Percentiles rank a stretch among this genome's conserved stretches.
These are phyloP conservation scores for Aplysia californica DNA, from an alignment of 1,140 invertebrate species.

Conservation along the genomic window DNA sequence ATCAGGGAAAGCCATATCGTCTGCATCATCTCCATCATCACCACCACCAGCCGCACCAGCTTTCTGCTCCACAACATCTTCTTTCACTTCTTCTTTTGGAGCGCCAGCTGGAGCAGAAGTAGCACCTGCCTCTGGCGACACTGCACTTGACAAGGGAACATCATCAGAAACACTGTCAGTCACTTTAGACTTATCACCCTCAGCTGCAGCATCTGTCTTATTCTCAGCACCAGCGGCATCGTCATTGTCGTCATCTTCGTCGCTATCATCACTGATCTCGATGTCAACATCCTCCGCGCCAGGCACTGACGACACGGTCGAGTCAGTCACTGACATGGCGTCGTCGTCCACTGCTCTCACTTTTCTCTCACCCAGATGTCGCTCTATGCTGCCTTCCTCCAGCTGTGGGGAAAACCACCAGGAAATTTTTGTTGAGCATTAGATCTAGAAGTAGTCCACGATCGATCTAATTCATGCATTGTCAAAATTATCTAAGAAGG, in stretches of 20 bases:
- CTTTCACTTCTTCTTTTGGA: neutral
- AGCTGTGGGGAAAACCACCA: slow-evolving; percentile 53
- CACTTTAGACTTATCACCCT: no score
- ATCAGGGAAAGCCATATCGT: slow-evolving; percentile 70
- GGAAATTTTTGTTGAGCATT: no score
- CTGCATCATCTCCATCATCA: slow-evolving; percentile 34
- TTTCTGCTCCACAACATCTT: slow-evolving; percentile 15
- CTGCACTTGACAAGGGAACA: no score
- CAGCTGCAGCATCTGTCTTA: no score
- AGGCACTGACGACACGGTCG: slow-evolving; percentile 44
- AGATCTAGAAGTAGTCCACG: no score
- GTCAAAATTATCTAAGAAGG: no score
- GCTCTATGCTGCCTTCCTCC: slow-evolving; percentile 62
- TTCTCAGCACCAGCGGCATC: no score
- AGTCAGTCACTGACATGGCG: slow-evolving; percentile 45
- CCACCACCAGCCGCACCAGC: slow-evolving; percentile 27
- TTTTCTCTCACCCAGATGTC: slow-evolving; percentile 67
- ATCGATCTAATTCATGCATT: no score
- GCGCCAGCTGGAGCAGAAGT: no score
- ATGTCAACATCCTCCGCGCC: slow-evolving; percentile 47
- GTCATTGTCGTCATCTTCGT: neutral
- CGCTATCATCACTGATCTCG: slow-evolving; percentile 16
- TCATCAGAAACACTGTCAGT: no score
- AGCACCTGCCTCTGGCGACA: no score
- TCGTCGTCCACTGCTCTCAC: slow-evolving; percentile 62